Base-by-base conservation (phyloP, 2,888 invertebrate genomes). In the Philereme vetulata region DNA sequence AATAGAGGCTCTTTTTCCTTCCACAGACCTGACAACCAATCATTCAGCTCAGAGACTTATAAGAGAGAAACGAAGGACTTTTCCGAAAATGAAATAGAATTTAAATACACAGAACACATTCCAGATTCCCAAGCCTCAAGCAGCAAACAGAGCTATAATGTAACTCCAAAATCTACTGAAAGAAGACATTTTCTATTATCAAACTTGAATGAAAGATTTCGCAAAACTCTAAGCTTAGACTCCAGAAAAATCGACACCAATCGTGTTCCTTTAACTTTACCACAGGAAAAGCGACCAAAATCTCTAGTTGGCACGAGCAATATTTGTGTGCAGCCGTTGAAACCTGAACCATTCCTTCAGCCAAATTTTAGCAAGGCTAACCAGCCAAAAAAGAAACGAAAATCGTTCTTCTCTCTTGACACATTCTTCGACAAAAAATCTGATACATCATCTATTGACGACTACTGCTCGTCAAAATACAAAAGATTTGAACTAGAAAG, bases 351-450 rank as follows among this genome's bases (percentile, higher is more conserved):
- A 5, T 85, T 87, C n/a, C 62, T 80, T 11, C 68, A 80, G 9
- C 72, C 85, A 76, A 88, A 88, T 85, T 87, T 86, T 78, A 86
- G 81, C 52, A 91, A 90, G 70, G 65, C 80, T 38, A 81, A 66
- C 57, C 90, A 88, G 64, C 88, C 87, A 1, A 92, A 92, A 68
- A 93, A 92, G 67, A 92, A 91, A 74, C 81, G 92, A 5, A 92
- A 90, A 70, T 92, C 92, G 0, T 92, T 93, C 68, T 93, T 93
- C 67, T 92, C 93, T 0, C 70, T 93, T n/a, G 93, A 93, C 59
- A 91, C 92, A 5, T 92, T 93, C 71, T 92, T 93, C 53, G 92
- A 93, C 69, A 90, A 92, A 76, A 88, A 88, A 67, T 93, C 93
- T 50, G 93, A 92, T 61, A 86, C 90, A 2, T 92, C 93, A 11